A percentile compares a stretch with the other conserved stretches of the same genome.
These are phyloP conservation scores for Limanda limanda DNA, from an alignment of 2,113 vertebrate genomes.

Conservation along the genomic window DNA sequence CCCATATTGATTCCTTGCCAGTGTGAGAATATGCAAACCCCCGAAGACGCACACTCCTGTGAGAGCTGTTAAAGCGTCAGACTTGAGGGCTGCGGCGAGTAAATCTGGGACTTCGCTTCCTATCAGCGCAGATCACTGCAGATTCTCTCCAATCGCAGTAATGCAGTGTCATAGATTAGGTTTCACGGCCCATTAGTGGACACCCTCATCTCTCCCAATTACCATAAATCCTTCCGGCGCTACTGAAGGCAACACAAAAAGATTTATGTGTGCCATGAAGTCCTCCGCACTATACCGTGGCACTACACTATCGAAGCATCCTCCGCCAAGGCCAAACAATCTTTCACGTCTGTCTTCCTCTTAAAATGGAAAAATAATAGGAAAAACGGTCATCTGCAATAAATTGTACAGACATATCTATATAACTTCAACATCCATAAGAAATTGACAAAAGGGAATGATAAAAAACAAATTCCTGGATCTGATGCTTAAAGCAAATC, in stretches of 20 bases:
- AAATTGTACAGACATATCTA: neutral
- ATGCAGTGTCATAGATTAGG: conserved; percentile 71
- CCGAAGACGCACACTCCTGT: conserved; percentile 35
- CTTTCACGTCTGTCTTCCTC: neutral
- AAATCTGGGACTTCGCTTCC: conserved; percentile 49
- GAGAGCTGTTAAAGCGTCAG: conserved; percentile 45
- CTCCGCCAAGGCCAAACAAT: neutral
- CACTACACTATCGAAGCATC: conserved; percentile 36
- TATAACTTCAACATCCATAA: neutral
- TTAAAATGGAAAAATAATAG: neutral
- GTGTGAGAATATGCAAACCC: conserved; percentile 40
- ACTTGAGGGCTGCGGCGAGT: conserved; percentile 9
- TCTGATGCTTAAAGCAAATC: too few species aligned
- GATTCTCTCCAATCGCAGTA: conserved; percentile 56
- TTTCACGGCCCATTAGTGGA: conserved; percentile 74
- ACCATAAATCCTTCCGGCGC: conserved; percentile 69
- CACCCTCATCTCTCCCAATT: conserved; percentile 62
- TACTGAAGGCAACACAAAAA: conserved; percentile 43
- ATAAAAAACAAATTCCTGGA: too few species aligned
- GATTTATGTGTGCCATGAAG: conserved; percentile 56
- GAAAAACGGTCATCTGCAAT: neutral
- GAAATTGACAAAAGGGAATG: neutral
- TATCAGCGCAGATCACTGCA: conserved; percentile 23
- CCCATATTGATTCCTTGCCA: conserved; percentile 52
- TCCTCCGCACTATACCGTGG: conserved; percentile 37